Percentiles rank a stretch among this genome's conserved stretches.
Conservation (phyloP, 2,888 invertebrate species). For the Dryomyza anilis region DNA sequence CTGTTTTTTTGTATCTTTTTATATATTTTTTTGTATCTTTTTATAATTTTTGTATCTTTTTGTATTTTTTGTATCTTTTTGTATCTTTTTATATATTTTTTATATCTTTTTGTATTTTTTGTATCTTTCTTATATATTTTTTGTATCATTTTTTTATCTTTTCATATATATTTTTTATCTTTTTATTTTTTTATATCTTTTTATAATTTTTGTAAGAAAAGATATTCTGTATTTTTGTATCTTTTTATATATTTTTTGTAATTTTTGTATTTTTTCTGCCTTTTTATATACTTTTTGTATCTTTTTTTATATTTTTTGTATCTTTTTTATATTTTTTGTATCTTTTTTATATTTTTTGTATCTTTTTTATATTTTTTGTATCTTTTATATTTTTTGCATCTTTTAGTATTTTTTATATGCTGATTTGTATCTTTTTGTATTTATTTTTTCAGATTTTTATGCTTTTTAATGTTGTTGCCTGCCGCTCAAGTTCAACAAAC, state of each 20-base stretch:
- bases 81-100: not conserved
- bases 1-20: not conserved
- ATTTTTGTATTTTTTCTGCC: constrained; percentile 6
- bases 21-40: not conserved
- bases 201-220: constrained; percentile 31
- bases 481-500: constrained; percentile 22
- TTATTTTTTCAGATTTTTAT: not conserved
- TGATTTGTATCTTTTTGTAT: not conserved
- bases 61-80: not conserved
- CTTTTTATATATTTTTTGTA: not conserved
- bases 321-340: not conserved
- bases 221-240: constrained; percentile 23
- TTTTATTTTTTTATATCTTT: not conserved
- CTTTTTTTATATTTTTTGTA: not conserved
- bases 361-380: constrained; percentile 3
- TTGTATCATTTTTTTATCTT: not conserved
- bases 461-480: not conserved
- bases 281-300: too few relatives aligned
- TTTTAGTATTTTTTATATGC: not conserved
- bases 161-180: not conserved
- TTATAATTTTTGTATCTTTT: not conserved
- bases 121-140: not conserved
- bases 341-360: constrained; percentile 24
- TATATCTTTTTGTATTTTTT: not conserved
- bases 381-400: constrained; percentile 8